These are phyloP conservation scores for Cotesia glomerata DNA, from an alignment of 1,140 invertebrate species.

Conservation along the genomic window DNA sequence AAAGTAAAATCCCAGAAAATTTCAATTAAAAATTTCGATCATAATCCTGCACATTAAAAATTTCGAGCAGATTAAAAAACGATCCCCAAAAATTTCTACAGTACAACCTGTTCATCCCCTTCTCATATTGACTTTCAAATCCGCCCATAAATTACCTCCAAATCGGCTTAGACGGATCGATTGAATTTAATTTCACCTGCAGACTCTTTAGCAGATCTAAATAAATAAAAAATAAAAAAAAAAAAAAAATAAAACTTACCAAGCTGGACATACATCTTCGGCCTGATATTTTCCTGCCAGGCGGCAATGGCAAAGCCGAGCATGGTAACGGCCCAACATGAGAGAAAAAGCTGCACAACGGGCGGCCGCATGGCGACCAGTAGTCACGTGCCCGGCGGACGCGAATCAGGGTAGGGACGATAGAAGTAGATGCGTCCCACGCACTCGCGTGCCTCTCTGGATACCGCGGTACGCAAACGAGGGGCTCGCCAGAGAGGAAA, in stretches of 20 bases:
- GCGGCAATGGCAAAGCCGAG: constrained; percentile 58
- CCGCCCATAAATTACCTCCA: too few species aligned
- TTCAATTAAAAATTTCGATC: too few species aligned
- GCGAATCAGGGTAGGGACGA: neutral
- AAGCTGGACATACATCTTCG: constrained; percentile 86
- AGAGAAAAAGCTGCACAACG: constrained; percentile 26
- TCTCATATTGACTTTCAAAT: too few species aligned
- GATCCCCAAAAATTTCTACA: too few species aligned
- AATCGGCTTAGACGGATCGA: too few species aligned
- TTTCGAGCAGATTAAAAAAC: too few species aligned
- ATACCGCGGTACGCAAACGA: neutral
- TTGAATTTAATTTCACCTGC: too few species aligned
- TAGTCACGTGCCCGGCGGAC: constrained; percentile 9
- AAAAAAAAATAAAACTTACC: constrained; percentile 68
- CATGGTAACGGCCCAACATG: constrained; percentile 44
- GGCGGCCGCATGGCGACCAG: constrained; percentile 28
- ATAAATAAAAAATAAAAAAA: neutral
- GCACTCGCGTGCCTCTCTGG: constrained; percentile 4
- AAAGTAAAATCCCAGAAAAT: too few species aligned
- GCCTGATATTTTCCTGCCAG: constrained; percentile 86
- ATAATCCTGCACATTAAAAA: too few species aligned
- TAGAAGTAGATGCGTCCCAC: neutral
- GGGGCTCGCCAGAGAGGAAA: neutral
- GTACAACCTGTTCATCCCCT: too few species aligned
- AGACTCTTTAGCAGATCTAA: too few species aligned